phyloP scores from a whole-genome alignment of 2,888 invertebrate species.

The Cerastoderma edule region DNA sequence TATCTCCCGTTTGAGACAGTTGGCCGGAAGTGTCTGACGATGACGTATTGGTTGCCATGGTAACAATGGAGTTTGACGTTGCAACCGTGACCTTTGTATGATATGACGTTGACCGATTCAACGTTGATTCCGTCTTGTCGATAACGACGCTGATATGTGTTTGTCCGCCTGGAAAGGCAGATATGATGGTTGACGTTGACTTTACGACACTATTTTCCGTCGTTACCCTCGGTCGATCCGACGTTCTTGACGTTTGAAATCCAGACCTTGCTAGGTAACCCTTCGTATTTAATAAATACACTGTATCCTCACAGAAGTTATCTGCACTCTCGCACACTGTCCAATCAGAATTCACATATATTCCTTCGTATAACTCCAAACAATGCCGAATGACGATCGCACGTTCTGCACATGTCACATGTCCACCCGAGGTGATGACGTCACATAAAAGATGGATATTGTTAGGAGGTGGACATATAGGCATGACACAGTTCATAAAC shows the following conservation, averaged over 20 bases:
- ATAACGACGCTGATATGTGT: not conserved
- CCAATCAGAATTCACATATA: slow-evolving; percentile 42
- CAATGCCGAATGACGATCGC: slow-evolving; percentile 35
- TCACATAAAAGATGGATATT: slow-evolving; percentile 45
- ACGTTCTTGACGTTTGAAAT: no score
- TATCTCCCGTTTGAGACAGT: no score
- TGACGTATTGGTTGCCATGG: not conserved
- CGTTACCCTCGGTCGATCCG: not conserved
- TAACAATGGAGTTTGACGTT: not conserved
- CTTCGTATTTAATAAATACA: slow-evolving; percentile 8
- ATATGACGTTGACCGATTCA: not conserved
- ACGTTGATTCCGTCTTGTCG: not conserved
- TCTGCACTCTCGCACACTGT: slow-evolving; percentile 22
- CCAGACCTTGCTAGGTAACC: not conserved
- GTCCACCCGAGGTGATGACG: slow-evolving; percentile 3
- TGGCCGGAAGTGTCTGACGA: not conserved
- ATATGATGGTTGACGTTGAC: slow-evolving; percentile 1
- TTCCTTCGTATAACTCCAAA: slow-evolving; percentile 24
- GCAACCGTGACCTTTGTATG: not conserved
- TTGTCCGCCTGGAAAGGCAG: not conserved
- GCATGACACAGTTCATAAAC: slow-evolving; percentile 31
- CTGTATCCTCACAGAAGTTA: slow-evolving; percentile 25
- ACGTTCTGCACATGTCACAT: slow-evolving; percentile 35
- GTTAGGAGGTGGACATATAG: slow-evolving; percentile 43
- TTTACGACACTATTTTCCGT: not conserved